Evolutionary conservation across 2,888 invertebrate genomes (phyloP), one percentile per base, ranked within the genome.

Genomic region (Melanotus villosus): DNA sequence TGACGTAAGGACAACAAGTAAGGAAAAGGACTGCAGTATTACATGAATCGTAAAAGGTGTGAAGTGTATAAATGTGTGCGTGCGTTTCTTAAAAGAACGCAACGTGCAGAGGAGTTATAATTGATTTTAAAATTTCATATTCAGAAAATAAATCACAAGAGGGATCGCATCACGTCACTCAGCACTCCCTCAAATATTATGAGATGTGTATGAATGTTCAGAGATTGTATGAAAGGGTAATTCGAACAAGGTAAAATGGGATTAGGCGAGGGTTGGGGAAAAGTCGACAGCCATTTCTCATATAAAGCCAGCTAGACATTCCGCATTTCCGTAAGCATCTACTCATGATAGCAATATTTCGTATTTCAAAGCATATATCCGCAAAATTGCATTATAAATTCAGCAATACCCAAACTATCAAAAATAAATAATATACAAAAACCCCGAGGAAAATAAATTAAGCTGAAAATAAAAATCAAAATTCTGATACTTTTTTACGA

Each of bases 271-370:
- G 54, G 32, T 36, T 12, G 36, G 26, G 45, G 36, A 34, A 80
- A 81, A 76, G 79, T 82, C 83, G 82, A 83, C 84, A 84, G 84
- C 83, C 76, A 78, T 75, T 72, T 73, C 60, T 56, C 58, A 64
- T 74, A 71, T 78, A 77, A 84, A 84, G 83, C 83, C 82, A 80
- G 78, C 82, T 81, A 81, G 78, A 79, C 83, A 82, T 83, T 82
- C 81, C 79, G 80, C 82, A 80, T 77, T 75, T 79, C 74, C 76
- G 78, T 73, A 81, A 82, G 81, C 81, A 56, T 78, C 77, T 79
- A 72, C 77, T 79, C 7, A 26, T 26, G 26, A 26, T 26, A 26
- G 26, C 26, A 26, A 26, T 26, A 26, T 26, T 18, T 19, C 52
- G 52, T 52, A 52, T 52, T 26, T 52, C 21, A 56, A 66, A 62